phyloP scores from a whole-genome alignment of 2,113 vertebrate genomes.

The Rhinolophus ferrumequinum region DNA sequence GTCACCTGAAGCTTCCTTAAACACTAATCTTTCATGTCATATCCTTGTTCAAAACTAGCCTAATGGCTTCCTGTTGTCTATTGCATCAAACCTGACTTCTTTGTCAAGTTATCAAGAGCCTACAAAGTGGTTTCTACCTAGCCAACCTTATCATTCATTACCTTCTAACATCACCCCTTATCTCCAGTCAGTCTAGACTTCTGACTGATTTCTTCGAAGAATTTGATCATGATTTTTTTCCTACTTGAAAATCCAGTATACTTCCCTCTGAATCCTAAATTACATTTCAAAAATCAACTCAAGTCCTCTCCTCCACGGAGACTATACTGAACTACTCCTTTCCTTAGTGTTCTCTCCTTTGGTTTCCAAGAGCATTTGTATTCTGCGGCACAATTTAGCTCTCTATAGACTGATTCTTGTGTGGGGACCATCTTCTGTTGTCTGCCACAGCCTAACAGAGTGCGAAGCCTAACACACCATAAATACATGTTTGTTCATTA shows the following conservation, averaged over 20 bases:
- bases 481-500: slow-evolving; percentile 23
- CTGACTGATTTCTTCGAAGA: neutral
- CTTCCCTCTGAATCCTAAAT: neutral
- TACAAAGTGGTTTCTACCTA: slow-evolving; percentile 37
- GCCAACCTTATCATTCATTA: neutral
- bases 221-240: neutral
- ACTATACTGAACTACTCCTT: neutral
- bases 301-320: neutral
- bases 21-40: slow-evolving; percentile 6
- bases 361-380: slow-evolving; percentile 17
- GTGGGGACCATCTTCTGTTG: neutral
- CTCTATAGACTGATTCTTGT: neutral
- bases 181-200: neutral
- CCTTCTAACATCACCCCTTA: neutral
- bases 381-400: neutral
- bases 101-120: slow-evolving; percentile 30
- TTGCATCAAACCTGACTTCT: neutral
- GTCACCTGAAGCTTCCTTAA: neutral
- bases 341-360: neutral
- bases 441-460: neutral
- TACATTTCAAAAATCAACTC: slow-evolving; percentile 28
- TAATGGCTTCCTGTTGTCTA: neutral
- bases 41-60: neutral
- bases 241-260: neutral
- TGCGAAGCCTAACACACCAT: neutral